Conservation (phyloP, 2,888 invertebrate species). For the Dryobotodes eremita region DNA sequence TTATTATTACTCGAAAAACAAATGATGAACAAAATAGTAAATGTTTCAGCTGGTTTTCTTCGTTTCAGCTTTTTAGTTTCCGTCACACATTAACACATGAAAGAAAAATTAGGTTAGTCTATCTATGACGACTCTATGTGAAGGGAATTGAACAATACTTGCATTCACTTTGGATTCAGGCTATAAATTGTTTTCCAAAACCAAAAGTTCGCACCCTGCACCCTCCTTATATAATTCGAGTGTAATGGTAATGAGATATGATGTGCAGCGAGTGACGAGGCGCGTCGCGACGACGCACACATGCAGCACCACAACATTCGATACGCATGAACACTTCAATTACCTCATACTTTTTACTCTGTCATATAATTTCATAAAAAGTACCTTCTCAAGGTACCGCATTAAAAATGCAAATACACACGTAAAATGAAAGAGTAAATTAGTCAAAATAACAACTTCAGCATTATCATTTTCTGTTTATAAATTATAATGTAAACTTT, state of each 20-base stretch:
- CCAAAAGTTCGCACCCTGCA: slow-evolving; percentile 2
- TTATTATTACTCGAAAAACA: not conserved
- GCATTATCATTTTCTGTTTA: slow-evolving; percentile 48
- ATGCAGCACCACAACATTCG: slow-evolving; percentile 48
- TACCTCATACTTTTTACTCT: slow-evolving; percentile 59
- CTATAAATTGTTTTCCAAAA: not conserved
- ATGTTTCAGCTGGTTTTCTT: not conserved
- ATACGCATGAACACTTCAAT: slow-evolving; percentile 60
- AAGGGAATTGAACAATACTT: not conserved
- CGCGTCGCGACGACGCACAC: slow-evolving; percentile 15
- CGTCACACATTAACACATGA: not conserved
- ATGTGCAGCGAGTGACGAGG: slow-evolving; percentile 22
- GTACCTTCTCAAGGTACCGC: slow-evolving; percentile 50
- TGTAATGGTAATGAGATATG: slow-evolving; percentile 34
- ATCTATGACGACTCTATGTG: not conserved
- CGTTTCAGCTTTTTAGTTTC: not conserved
- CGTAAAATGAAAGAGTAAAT: slow-evolving; percentile 50
- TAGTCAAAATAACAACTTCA: slow-evolving; percentile 57
- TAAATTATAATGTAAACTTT: slow-evolving; percentile 53
- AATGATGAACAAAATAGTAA: not conserved
- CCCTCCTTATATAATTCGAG: slow-evolving; percentile 24
- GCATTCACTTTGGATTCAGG: not conserved
- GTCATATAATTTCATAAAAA: slow-evolving; percentile 59
- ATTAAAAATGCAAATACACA: slow-evolving; percentile 54
- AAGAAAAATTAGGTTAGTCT: not conserved